Percentiles rank a stretch among this genome's conserved stretches.
Evolutionary conservation across 2,888 invertebrate genomes (phyloP).

Genomic region (Drosophila robusta): DNA sequence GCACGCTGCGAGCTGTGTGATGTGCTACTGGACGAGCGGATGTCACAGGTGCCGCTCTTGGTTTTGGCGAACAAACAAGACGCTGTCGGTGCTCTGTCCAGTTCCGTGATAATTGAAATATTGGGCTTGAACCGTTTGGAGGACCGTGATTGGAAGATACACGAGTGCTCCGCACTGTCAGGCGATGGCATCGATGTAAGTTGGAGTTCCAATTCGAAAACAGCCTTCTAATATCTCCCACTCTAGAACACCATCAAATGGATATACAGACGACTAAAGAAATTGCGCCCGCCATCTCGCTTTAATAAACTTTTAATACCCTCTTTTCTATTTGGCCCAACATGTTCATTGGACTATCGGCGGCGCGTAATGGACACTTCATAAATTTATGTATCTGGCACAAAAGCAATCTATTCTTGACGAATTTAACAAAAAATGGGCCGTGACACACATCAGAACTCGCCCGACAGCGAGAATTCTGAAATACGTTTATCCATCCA

Average conservation of each 20-base stretch:
- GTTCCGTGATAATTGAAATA: slow-evolving; percentile 90
- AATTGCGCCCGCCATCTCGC: slow-evolving; percentile 6
- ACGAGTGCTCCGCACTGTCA: slow-evolving; percentile 95
- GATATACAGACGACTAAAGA: slow-evolving; percentile 37
- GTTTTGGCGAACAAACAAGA: slow-evolving; percentile 99
- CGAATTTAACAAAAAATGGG: slow-evolving; percentile 45
- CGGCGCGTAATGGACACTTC: slow-evolving; percentile 5
- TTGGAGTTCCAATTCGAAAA: slow-evolving; percentile 65
- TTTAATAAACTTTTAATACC: slow-evolving; percentile 23
- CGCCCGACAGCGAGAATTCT: slow-evolving; percentile 16
- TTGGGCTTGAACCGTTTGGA: slow-evolving; percentile 89
- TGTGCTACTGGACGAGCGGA: slow-evolving; percentile 95
- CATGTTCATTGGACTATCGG: slow-evolving; percentile 21
- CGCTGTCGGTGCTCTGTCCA: slow-evolving; percentile 88
- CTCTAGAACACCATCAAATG: slow-evolving; percentile 40
- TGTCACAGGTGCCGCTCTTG: slow-evolving; percentile 94
- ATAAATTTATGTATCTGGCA: slow-evolving; percentile 65
- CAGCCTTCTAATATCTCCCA: neutral
- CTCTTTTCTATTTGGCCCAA: slow-evolving; percentile 13
- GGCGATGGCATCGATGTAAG: slow-evolving; percentile 97
- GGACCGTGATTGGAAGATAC: slow-evolving; percentile 98
- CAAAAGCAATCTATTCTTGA: slow-evolving; percentile 49
- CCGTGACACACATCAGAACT: slow-evolving; percentile 34
- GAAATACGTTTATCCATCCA: slow-evolving; percentile 21
- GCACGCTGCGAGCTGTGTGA: slow-evolving; percentile 97